Base-by-base conservation (phyloP, 2,888 invertebrate genomes). In the Trichogramma dendrolimi region DNA sequence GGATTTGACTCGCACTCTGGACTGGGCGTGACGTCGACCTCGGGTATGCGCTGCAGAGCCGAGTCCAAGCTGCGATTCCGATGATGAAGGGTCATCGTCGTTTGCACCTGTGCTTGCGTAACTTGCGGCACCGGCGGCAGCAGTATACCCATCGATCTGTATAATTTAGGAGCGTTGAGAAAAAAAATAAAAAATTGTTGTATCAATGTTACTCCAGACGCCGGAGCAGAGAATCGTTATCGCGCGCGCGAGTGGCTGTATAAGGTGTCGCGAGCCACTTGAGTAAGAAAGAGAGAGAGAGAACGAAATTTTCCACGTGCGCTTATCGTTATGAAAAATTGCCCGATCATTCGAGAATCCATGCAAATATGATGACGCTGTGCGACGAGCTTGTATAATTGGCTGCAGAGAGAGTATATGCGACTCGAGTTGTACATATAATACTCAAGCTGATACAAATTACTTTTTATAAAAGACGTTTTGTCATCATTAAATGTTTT, bases 11-110 rank as follows among this genome's bases (percentile, higher is more conserved):
- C 84, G 72, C 84, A 83, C 77, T 86, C 85, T 41, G 86, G 85
- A 71, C 84, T 85, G n/a, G 85, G 85, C 10, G 84, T 85, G 7
- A 85, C 83, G 81, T 90, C 88, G 75, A 89, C 92, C 83, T 93
- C 93, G 65, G 93, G 93, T 77, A 94, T 93, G 79, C 91, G 84
- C 79, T 93, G 93, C 68, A 93, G 84, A 64, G 92, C 94, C 62
- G 93, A 94, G 80, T 94, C 94, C 79, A 94, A 82, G 77, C 93
- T 93, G 69, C 94, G 87, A 83, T 94, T 94, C 72, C 94, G 86
- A 81, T 93, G 93, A 68, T 81, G 81, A 51, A 77, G 71, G 62
- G 80, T 80, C 67, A 76, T 70, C 14, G 81, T 80, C 39, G 80
- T 80, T 58, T 80, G 80, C 67, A 76, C 70, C 14, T 81, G 80